Conservation (phyloP, 2,888 invertebrate species). For the Dolichopus griseipennis region DNA sequence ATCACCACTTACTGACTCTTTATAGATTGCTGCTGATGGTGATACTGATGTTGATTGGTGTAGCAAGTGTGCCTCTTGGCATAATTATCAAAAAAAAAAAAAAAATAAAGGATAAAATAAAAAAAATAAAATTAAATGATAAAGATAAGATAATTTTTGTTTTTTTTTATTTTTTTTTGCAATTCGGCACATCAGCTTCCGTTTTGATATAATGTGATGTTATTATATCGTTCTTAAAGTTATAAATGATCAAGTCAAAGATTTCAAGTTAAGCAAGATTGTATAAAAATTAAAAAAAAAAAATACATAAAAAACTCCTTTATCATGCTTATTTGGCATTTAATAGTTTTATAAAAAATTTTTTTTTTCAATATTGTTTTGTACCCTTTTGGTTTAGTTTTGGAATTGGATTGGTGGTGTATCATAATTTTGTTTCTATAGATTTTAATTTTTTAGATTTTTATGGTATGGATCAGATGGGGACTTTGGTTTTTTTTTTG, state of each 20-base stretch:
- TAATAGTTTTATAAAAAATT: not conserved
- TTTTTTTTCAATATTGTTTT: not conserved
- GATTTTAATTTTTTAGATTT: not conserved
- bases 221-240: too few species aligned
- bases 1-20: not conserved
- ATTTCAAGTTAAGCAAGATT: not conserved
- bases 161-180: not conserved
- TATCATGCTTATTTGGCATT: slow-evolving; percentile 6
- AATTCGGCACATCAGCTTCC: slow-evolving; percentile 3
- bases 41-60: not conserved
- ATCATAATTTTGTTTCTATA: not conserved
- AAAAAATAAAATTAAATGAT: too few species aligned
- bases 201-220: not conserved
- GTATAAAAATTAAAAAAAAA: not conserved
- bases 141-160: too few species aligned
- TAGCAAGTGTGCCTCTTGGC: not conserved
- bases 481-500: not conserved
- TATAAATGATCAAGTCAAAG: too few species aligned
- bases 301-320: not conserved
- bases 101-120: not conserved
- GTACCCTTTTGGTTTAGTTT: not conserved
- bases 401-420: too few species aligned
- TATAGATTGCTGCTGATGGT: not conserved
- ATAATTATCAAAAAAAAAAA: not conserved
- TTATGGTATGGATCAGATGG: not conserved